phyloP scores from a whole-genome alignment of 2,888 invertebrate species.

The Heliothis peltigera region DNA sequence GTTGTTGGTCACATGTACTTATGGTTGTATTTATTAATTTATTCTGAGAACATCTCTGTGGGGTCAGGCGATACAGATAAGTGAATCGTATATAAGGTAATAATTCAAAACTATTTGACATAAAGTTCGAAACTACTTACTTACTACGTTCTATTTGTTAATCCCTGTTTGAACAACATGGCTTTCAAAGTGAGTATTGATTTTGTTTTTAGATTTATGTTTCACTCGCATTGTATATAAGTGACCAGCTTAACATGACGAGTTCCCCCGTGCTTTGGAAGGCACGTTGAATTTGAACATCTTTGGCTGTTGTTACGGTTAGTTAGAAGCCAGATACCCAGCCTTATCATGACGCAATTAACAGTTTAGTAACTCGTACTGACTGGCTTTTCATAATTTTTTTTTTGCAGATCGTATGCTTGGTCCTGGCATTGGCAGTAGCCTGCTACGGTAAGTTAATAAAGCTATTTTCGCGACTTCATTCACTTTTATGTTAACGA shows the following conservation, averaged over 20 bases:
- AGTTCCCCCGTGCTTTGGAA: too few species aligned
- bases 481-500: too few species aligned
- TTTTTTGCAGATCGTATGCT: constrained; percentile 42
- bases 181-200: constrained; percentile 51
- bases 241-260: too few species aligned
- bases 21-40: neutral
- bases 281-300: too few species aligned
- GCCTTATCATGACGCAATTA: too few species aligned
- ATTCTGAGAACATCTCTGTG: constrained; percentile 33
- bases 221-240: too few species aligned
- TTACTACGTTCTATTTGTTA: neutral
- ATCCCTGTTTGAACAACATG: constrained; percentile 30
- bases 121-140: constrained; percentile 7
- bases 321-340: too few species aligned
- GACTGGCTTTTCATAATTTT: neutral
- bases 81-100: constrained; percentile 41
- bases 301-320: too few species aligned
- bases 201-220: neutral
- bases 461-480: too few species aligned
- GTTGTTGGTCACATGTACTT: constrained; percentile 32
- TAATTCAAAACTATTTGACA: constrained; percentile 6
- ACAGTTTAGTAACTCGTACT: too few species aligned
- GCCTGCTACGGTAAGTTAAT: constrained; percentile 39
- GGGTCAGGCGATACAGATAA: constrained; percentile 48
- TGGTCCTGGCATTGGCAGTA: constrained; percentile 44